Evolutionary conservation across 1,140 invertebrate genomes (phyloP), one percentile per base, ranked within the genome.

Genomic region (Cydia splendana): DNA sequence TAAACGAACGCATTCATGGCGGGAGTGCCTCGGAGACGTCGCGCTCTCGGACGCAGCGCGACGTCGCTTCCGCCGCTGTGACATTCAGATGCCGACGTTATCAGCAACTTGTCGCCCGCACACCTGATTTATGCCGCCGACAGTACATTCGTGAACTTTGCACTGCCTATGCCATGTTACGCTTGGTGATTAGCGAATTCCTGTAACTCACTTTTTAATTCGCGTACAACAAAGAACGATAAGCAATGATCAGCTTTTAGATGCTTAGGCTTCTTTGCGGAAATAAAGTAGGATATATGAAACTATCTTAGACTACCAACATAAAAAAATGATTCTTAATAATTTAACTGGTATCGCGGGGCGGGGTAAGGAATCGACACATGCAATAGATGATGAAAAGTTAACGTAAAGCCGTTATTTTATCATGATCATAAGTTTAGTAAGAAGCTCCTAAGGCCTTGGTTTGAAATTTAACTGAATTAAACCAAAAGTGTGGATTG

Each of bases 11-110:
- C 73, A 65, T 76, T 76, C 73, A 48, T 30, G 65, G 69, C 65
- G 77, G 53, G 57, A 62, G 57, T 9, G 18, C 7, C 5, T 57
- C 48, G 53, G 57, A 62, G 57, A 24, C 71, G 71, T 45, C 45
- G 76, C 15, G 45, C 38, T 18, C 69, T 74, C 48, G 79, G 77
- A 80, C 79, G 80, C 81, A 84, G 62, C 75, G 77, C 81, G 85
- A 81, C 80, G 76, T 78, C 65, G 78, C 78, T 81, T 84, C 80
- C 81, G 75, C 67, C 65, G 74, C 62, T 74, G 78, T 78, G 79
- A 82, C 82, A 83, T 84, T 79, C 81, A 76, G 77, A 82, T 83
- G 81, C 78, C 65, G 85, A 87, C 84, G 80, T 80, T 87, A 87
- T 87, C 84, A 42, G 76, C 74, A 75, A 77, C 77, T 74, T 82